A percentile compares a stretch with the other conserved stretches of the same genome.
Evolutionary conservation across 2,888 invertebrate genomes (phyloP).

Genomic region (Zygogramma bicolorata): DNA sequence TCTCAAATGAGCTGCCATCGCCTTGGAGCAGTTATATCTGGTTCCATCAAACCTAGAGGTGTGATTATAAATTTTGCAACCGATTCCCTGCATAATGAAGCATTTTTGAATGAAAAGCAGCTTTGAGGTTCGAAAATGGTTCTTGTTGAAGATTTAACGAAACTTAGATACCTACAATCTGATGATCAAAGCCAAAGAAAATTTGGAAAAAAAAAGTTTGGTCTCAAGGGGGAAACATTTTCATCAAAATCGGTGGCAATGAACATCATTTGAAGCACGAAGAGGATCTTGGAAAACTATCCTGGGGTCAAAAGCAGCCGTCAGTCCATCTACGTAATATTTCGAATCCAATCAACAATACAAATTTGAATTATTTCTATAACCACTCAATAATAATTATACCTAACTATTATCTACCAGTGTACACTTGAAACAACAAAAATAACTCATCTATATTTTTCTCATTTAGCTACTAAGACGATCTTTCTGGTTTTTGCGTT

Average conservation of each 20-base stretch:
- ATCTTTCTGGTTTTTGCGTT: no score
- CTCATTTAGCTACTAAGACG: no score
- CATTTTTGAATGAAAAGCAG: no score
- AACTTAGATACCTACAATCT: constrained; percentile 3
- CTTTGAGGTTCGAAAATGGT: no score
- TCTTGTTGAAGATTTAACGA: not conserved
- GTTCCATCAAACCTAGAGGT: constrained; percentile 6
- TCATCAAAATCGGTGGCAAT: not conserved
- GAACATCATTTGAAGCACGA: not conserved
- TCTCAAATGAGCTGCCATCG: no score
- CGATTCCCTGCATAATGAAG: no score
- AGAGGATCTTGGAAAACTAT: not conserved
- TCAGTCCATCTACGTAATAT: constrained; percentile 1
- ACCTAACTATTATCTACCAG: no score
- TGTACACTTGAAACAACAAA: not conserved
- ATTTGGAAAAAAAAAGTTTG: constrained; percentile 2
- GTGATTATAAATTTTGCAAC: constrained; percentile 1
- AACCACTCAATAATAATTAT: not conserved
- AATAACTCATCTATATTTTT: not conserved
- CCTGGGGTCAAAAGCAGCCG: constrained; percentile 7
- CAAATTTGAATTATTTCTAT: not conserved
- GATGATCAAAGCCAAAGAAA: constrained; percentile 8
- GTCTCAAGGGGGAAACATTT: constrained; percentile 3
- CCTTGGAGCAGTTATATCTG: not conserved
- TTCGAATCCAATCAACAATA: no score